These are phyloP conservation scores for Beaufortia kweichowensis DNA, from an alignment of 2,113 vertebrate genomes.

Conservation along the genomic window DNA sequence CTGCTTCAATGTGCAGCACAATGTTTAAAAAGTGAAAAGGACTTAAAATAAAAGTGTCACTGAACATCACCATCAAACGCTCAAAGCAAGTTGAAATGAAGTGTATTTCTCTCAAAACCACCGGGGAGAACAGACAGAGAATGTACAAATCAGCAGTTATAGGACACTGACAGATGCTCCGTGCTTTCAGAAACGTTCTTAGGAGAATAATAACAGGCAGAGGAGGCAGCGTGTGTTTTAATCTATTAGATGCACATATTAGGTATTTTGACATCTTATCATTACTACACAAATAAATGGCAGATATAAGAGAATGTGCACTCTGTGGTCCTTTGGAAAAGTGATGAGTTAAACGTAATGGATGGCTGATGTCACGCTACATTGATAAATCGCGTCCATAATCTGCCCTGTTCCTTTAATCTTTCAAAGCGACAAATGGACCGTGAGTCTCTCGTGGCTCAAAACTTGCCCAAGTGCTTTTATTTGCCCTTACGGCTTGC, in stretches of 20 bases:
- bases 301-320: not conserved
- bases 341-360: conserved; percentile 2
- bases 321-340: conserved; percentile 12
- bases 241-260: conserved; percentile 14
- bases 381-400: conserved; percentile 1
- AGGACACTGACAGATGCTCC: conserved; percentile 30
- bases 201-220: conserved; percentile 15
- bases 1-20: not conserved
- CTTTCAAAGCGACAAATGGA: conserved; percentile 15
- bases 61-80: conserved; percentile 53
- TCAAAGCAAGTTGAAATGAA: conserved; percentile 63
- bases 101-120: conserved; percentile 60
- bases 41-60: conserved; percentile 57
- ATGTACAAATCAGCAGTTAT: conserved; percentile 51
- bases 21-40: conserved; percentile 37
- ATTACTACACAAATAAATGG: not conserved
- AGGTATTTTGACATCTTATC: conserved; percentile 18
- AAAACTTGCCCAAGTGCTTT: not conserved
- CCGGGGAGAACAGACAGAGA: conserved; percentile 40
- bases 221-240: not conserved
- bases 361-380: conserved; percentile 4
- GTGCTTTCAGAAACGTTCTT: conserved; percentile 24
- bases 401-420: conserved; percentile 17
- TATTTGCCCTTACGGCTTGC: conserved; percentile 24
- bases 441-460: not conserved